A percentile compares a stretch with the other conserved stretches of the same genome.
Conservation (phyloP, 2,797 vertebrate genomes). For the Myiotriccus ornatus region DNA sequence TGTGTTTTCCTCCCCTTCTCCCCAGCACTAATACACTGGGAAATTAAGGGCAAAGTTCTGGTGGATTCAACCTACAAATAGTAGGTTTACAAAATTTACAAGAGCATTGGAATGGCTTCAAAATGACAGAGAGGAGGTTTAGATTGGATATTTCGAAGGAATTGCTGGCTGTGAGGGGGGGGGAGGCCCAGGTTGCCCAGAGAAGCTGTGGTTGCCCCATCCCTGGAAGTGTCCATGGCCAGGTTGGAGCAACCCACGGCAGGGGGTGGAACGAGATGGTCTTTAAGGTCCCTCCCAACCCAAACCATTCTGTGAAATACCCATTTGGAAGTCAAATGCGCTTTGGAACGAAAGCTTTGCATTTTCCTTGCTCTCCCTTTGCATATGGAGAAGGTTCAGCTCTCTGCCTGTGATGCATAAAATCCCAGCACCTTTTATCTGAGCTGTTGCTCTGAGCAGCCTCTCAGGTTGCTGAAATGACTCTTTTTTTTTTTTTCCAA, state of each 20-base stretch:
- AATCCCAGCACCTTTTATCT: background rate
- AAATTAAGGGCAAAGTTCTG: background rate
- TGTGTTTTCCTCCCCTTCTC: background rate
- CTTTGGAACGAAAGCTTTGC: background rate
- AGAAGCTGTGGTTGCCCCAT: background rate
- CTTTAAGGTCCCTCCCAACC: background rate
- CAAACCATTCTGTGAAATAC: background rate
- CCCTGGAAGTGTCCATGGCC: background rate
- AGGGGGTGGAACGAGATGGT: background rate
- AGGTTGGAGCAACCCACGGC: background rate
- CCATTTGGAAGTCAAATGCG: slow-evolving; percentile 20
- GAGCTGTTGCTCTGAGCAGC: background rate
- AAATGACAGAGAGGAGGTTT: background rate
- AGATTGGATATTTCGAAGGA: no score
- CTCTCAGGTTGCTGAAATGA: background rate
- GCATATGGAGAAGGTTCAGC: background rate
- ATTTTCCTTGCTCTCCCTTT: background rate
- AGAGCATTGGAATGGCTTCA: background rate
- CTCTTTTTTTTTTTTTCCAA: no score
- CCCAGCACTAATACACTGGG: background rate
- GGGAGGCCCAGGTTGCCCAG: background rate
- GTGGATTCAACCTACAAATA: background rate
- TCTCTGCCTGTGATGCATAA: background rate
- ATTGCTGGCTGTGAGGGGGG: background rate
- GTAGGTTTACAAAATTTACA: background rate